Percentiles rank a stretch among this genome's conserved stretches.
Evolutionary conservation across 2,113 vertebrate genomes (phyloP).

Genomic region (Heloderma charlesbogerti): DNA sequence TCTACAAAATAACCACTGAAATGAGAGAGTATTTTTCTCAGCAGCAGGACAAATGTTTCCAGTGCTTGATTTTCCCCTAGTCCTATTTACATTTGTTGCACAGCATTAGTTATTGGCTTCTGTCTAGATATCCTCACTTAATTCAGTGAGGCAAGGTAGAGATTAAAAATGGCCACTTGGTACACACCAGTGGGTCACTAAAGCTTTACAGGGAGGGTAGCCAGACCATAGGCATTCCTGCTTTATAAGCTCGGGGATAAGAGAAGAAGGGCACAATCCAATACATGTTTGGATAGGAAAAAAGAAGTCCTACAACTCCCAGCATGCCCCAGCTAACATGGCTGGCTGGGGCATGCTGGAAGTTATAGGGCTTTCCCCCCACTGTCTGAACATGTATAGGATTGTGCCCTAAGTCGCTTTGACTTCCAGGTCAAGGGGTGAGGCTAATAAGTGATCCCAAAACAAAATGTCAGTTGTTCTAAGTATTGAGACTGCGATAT

Average conservation of each 20-base stretch:
- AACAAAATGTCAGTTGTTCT: not conserved
- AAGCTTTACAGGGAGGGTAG: not conserved
- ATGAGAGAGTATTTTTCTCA: constrained; percentile 51
- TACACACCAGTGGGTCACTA: not conserved
- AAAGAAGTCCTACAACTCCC: no score
- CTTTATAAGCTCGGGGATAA: not conserved
- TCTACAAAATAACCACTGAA: constrained; percentile 5
- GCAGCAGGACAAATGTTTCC: constrained; percentile 54
- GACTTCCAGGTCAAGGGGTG: not conserved
- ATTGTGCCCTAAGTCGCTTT: not conserved
- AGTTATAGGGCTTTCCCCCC: no score
- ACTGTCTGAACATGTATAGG: no score
- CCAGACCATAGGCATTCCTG: not conserved
- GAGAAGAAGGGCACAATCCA: not conserved
- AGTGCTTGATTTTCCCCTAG: constrained; percentile 57
- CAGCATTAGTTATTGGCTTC: constrained; percentile 50
- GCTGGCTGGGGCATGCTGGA: no score
- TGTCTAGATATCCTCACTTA: constrained; percentile 49
- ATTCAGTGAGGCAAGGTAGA: constrained; percentile 47
- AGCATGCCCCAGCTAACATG: no score
- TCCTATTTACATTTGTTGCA: constrained; percentile 53
- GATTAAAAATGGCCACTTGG: constrained; percentile 8
- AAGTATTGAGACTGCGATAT: constrained; percentile 34
- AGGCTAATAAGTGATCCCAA: not conserved
- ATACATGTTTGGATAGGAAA: no score